A percentile compares a stretch with the other conserved stretches of the same genome.
Conservation (phyloP, 2,888 invertebrate genomes). For the Yponomeuta malinellus region DNA sequence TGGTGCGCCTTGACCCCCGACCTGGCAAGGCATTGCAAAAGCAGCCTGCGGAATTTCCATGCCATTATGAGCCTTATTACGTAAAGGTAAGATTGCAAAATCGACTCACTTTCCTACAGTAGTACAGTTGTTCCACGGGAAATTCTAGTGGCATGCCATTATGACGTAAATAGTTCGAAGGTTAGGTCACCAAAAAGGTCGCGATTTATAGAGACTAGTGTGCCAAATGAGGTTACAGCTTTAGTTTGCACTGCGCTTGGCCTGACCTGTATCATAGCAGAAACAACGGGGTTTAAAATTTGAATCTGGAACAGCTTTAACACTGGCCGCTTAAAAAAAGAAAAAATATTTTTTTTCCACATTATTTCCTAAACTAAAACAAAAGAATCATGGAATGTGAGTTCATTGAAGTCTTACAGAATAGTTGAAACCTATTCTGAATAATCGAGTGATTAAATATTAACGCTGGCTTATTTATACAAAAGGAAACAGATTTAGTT, state of each 20-base stretch:
- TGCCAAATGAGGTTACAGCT: background rate
- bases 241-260: background rate
- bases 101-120: background rate
- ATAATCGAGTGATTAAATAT: no score
- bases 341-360: background rate
- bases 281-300: background rate
- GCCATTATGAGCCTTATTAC: background rate
- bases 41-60: background rate
- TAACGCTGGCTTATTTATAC: no score
- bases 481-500: no score
- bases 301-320: background rate
- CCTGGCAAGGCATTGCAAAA: background rate
- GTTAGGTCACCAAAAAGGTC: background rate
- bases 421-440: no score
- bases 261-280: background rate
- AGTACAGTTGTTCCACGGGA: background rate
- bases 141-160: background rate
- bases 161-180: background rate
- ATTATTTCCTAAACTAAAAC: background rate
- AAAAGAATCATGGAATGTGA: no score
- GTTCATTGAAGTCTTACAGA: no score
- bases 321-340: background rate
- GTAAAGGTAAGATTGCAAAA: background rate
- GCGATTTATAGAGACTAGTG: background rate
- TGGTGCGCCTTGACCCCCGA: background rate